Evolutionary conservation across 1,140 invertebrate genomes (phyloP).

Genomic region (Solenopsis invicta): DNA sequence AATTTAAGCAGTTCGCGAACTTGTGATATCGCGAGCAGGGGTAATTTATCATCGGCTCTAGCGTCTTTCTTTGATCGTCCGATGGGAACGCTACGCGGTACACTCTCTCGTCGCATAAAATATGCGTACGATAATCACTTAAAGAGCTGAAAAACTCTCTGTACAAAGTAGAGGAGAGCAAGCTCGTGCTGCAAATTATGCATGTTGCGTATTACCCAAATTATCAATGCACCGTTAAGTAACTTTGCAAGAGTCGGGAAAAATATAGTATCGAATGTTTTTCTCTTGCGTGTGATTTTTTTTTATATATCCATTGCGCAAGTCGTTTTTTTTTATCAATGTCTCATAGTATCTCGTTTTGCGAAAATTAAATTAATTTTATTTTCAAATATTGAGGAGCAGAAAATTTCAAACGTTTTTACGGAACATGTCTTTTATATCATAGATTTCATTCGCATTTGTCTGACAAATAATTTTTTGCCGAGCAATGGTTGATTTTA

Average conservation of each 20-base stretch:
- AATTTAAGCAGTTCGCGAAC: constrained; percentile 58
- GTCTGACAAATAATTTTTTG: neutral
- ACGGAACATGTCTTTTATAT: neutral
- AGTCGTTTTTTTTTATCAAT: neutral
- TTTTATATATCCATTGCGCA: neutral
- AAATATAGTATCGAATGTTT: neutral
- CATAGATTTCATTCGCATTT: neutral
- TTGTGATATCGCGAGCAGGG: constrained; percentile 42
- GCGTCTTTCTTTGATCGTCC: constrained; percentile 42
- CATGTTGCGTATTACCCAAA: constrained; percentile 36
- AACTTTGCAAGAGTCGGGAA: constrained; percentile 9
- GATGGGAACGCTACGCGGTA: constrained; percentile 7
- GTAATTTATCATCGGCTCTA: constrained; percentile 34
- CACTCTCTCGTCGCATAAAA: constrained; percentile 38
- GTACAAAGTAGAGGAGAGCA: constrained; percentile 9
- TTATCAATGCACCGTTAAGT: constrained; percentile 8
- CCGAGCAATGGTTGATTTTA: neutral
- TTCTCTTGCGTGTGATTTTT: neutral
- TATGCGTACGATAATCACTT: constrained; percentile 60
- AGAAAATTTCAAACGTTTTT: neutral
- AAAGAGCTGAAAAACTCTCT: constrained; percentile 34
- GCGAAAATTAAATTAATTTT: neutral
- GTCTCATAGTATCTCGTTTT: neutral
- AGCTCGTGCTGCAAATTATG: neutral
- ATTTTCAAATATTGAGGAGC: neutral